Evolutionary conservation across 2,797 vertebrate genomes (phyloP), one percentile per base, ranked within the genome.

Genomic region (Tokudaia tokunoshimensis): DNA sequence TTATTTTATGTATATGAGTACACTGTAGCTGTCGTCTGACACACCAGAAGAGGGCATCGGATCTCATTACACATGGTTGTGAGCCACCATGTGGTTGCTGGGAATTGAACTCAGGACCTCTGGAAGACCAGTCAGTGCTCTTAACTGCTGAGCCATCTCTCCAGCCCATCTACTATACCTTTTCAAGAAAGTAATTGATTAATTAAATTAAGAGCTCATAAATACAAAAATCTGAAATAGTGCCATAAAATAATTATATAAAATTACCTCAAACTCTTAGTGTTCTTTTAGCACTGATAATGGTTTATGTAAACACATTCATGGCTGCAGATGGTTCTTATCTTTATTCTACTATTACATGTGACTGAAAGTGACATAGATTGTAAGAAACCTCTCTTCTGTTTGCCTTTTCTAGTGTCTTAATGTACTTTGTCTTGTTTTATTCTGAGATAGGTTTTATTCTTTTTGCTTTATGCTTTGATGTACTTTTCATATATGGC

Each of bases 381-480:
- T 52, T 52, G 13, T 52, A 52, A 52, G 52, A 52, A 52, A 52
- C 31, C 3, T 70, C 41, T 92, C 78, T 97, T 94, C 17, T 63
- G 2, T 67, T 95, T 83, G 20, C 24, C 47, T 94, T 94, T 94
- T 96, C 75, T 89, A 79, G 44, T 85, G 78, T 65, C 81, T 85
- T 96, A 90, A 11, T 9, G 17, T 83, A 63, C 34, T 44, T 94
- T 94, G 86, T 88, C 37, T 83, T 72, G 9, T 76, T 91, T 65
- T 81, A 84, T 85, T 82, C 47, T 37, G 93, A 86, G 55, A 81
- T 84, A 67, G 52, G 1, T 91, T 95, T 96, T 92, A 86, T 75
- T 96, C 2, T 93, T 26, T 41, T 91, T 81, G 14, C 20, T 52
- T 8, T 96, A 88, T 96, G 22, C 61, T 50, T 87, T 92, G 19